Base-by-base conservation (phyloP, 1,140 invertebrate genomes). In the Acromyrmex heyeri region DNA sequence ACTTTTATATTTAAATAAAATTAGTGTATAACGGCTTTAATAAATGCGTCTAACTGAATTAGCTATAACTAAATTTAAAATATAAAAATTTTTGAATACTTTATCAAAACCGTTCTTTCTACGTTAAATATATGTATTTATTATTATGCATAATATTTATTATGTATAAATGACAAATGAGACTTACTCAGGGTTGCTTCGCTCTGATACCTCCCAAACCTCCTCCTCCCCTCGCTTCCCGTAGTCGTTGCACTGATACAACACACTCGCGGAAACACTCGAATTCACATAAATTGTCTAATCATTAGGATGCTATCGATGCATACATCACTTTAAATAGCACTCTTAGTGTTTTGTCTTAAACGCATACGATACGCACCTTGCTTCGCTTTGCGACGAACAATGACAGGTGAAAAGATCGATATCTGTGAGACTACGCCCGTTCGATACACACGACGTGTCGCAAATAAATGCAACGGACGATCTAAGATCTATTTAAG, bases 111-210 rank as follows among this genome's bases (percentile, higher is more conserved):
- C 38, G 2, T 44, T 44, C 10, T 44, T 44, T 44, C 38, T 7
- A 44, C 10, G 38, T 30, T 30, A 30, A 30, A 30, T 30, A 30
- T 3, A 30, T 30, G 27, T 30, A 30, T 30, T 30, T 30, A 30
- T 30, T 30, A 30, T 30, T 30, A 30, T 30, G 30, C 30, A 30
- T 30, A 30, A 30, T 30, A 3, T 30, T 2, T 27, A 27, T 27
- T 27, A 27, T 3, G 34, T 27, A 16, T 7, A 30, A 62, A 62
- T n/a, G 18, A 65, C 18, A 34, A 34, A 10, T n/a, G 18, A 34
- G 18, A 65, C 62, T 65, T 16, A 65, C 62, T 30, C 30, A 34
- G 27, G 62, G 62, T 65, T 34, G 62, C 30, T 65, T 18, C 30
- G 62, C 30, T 30, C 27, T 12, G 62, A 65, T n/a, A 30, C 62